phyloP scores from a whole-genome alignment of 2,113 vertebrate genomes.

The Calonectris borealis region DNA sequence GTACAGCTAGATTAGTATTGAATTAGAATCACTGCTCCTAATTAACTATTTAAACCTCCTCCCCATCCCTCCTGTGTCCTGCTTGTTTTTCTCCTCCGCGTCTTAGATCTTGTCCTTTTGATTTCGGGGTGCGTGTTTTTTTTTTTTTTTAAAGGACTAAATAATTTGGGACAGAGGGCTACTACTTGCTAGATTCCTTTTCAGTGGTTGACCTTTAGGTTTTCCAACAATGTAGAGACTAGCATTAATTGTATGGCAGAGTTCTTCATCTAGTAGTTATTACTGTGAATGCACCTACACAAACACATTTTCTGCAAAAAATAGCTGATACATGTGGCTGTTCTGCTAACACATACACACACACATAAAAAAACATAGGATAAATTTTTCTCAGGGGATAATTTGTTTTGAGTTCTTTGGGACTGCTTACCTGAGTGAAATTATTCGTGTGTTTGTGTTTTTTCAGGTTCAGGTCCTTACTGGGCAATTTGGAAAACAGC shows the following conservation, averaged over 20 bases:
- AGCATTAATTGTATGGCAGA: neutral
- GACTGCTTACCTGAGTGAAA: neutral
- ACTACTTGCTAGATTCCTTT: neutral
- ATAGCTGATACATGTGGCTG: fast-evolving
- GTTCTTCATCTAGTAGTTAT: neutral
- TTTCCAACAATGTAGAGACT: neutral
- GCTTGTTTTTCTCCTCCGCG: neutral
- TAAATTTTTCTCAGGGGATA: neutral
- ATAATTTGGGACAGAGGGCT: neutral
- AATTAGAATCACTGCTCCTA: neutral
- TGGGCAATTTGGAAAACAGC: neutral
- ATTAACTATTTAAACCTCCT: neutral
- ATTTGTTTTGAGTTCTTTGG: neutral
- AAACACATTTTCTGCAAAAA: neutral
- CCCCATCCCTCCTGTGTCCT: neutral
- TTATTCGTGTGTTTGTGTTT: neutral
- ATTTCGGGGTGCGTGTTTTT: neutral
- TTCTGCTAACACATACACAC: neutral
- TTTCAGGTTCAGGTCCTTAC: neutral
- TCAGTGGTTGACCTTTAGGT: neutral
- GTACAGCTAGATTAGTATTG: neutral
- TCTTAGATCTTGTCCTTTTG: neutral
- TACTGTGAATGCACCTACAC: neutral
- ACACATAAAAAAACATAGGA: too few species aligned
- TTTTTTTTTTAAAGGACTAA: neutral